phyloP scores from a whole-genome alignment of 2,888 invertebrate genomes.

The Pseudanteris insignis region DNA sequence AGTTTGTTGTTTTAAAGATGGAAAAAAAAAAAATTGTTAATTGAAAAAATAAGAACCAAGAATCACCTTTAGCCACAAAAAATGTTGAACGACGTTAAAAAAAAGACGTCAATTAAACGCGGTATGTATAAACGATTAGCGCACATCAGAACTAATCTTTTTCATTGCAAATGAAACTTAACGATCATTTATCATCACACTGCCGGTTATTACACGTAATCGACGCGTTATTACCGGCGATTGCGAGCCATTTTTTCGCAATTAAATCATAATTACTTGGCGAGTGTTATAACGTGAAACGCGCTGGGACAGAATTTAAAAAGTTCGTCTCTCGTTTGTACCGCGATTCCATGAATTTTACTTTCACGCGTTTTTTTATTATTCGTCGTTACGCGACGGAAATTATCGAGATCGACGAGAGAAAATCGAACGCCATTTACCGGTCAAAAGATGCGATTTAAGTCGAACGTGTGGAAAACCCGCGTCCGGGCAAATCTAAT shows the following conservation, averaged over 20 bases:
- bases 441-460: neutral
- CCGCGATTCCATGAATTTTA: too few species aligned
- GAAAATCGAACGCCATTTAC: constrained; percentile 12
- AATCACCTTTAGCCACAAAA: too few species aligned
- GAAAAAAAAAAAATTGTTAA: too few species aligned
- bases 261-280: constrained; percentile 14
- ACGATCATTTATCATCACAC: constrained; percentile 20
- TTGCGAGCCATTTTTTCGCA: constrained; percentile 10
- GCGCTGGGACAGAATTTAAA: too few species aligned
- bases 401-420: neutral
- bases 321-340: too few species aligned
- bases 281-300: constrained; percentile 10
- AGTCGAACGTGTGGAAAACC: constrained; percentile 2
- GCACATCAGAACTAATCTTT: too few species aligned
- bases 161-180: constrained; percentile 8
- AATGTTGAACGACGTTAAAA: constrained; percentile 1
- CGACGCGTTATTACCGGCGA: constrained; percentile 15
- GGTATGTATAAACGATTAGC: too few species aligned
- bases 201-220: constrained; percentile 16
- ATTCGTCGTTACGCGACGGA: constrained; percentile 9
- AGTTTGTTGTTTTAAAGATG: too few species aligned
- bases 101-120: too few species aligned
- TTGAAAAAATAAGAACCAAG: too few species aligned
- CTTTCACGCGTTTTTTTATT: constrained; percentile 7
- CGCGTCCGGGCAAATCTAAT: constrained; percentile 13